Conservation (phyloP, 2,888 invertebrate species). For the Kuschelorhynchus macadamiae region DNA sequence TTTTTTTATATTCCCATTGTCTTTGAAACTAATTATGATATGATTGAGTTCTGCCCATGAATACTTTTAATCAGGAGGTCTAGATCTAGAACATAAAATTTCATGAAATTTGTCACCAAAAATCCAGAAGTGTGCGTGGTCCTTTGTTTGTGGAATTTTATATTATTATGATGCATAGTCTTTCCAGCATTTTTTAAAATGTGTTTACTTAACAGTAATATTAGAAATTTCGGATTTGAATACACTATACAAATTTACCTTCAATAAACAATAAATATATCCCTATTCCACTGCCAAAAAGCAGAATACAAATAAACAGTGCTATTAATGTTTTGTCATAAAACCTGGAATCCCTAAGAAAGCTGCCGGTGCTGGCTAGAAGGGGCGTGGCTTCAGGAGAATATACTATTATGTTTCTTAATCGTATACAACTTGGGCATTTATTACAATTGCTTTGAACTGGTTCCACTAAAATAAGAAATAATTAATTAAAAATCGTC, state of each 20-base stretch:
- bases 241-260: constrained; percentile 21
- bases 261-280: constrained; percentile 19
- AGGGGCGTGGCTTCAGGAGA: constrained; percentile 19
- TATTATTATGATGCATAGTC: no score
- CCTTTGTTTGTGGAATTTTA: no score
- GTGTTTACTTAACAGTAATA: no score
- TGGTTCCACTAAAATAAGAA: not conserved
- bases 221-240: no score
- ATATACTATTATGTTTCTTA: constrained; percentile 21
- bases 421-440: constrained; percentile 26
- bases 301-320: constrained; percentile 5
- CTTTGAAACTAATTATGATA: no score
- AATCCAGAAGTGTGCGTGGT: no score
- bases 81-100: no score
- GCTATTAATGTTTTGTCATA: constrained; percentile 16
- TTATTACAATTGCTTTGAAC: constrained; percentile 9
- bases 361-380: not conserved
- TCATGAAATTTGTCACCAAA: no score
- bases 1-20: no score
- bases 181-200: no score
- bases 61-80: no score
- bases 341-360: not conserved
- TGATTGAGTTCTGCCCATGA: no score
- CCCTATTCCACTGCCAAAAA: constrained; percentile 19
- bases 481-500: not conserved